A percentile compares a stretch with the other conserved stretches of the same genome.
Evolutionary conservation across 2,113 vertebrate genomes (phyloP).

Genomic region (Serinus canaria): DNA sequence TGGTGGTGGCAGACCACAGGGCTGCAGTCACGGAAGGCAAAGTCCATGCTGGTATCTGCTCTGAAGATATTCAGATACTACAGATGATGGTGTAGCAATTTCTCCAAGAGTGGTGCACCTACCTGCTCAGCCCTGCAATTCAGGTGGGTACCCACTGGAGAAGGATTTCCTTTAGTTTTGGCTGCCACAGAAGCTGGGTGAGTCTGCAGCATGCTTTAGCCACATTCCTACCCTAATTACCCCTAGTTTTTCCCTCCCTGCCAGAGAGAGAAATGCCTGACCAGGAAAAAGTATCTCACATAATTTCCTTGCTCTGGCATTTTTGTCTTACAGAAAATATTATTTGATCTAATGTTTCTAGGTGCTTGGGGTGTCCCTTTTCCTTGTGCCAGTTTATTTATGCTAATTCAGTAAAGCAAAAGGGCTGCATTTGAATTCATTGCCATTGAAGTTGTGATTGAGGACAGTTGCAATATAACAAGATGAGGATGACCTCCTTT

Average conservation of each 20-base stretch:
- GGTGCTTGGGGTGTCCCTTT: neutral
- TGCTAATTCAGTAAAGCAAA: neutral
- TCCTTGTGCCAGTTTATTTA: neutral
- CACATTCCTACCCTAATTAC: neutral
- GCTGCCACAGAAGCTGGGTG: neutral
- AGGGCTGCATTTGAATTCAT: neutral
- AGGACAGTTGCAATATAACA: neutral
- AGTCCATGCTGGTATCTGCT: neutral
- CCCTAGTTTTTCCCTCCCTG: neutral
- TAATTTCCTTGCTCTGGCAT: neutral
- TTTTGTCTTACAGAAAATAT: neutral
- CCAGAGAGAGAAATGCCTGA: neutral
- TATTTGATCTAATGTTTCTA: neutral
- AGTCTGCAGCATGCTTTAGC: neutral
- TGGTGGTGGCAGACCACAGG: neutral
- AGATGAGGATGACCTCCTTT: neutral
- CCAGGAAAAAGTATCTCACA: neutral
- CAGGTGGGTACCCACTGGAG: neutral
- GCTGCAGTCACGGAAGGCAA: neutral
- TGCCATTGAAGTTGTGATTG: neutral
- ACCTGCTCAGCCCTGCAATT: neutral
- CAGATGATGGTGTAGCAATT: neutral
- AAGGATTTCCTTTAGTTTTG: neutral
- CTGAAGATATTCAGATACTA: neutral
- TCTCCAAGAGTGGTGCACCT: neutral